Base-by-base conservation (phyloP, 2,797 vertebrate genomes). In the Chelonia mydas region DNA sequence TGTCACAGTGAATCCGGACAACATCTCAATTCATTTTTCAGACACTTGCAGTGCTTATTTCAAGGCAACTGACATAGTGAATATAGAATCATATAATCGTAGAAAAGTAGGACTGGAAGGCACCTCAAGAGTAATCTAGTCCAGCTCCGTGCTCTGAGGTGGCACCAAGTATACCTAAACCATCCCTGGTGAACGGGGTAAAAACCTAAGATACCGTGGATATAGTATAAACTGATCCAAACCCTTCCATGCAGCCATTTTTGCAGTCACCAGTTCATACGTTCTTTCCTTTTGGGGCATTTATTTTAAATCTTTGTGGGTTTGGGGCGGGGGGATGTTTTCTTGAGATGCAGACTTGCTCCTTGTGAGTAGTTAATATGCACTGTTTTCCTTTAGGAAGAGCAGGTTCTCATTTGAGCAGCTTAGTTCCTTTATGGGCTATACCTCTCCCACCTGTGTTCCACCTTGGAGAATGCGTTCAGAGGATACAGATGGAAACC, bases 1-100 rank as follows among this genome's bases (percentile, higher is more conserved):
- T 59, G 83, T 78, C 80, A 4, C 81, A 87, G 50, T 96, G 91
- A 93, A 96, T 92, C 89, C 27, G 92, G 21, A 87, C 83, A 11
- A 6, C 13, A 47, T 82, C 94, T 90, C 31, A 79, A 77, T 85
- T 45, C 9, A 4, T 86, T 54, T 76, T 41, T 82, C 13, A 93
- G 89, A 59, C 28, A 49, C 8, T 91, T 79, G 57, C 17, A 37
- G 45, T 80, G 17, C n/a, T 89, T 55, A 6, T 90, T 93, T 95
- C 68, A 83, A 16, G 90, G 83, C 68, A 79, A 57, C 76, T 81
- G 45, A 37, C 54, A n/a, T n/a, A n/a, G n/a, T 6, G 59, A 68
- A 74, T 79, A 31, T n/a, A 33, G n/a, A 72, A 41, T 41, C 19
- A 72, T 37, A 37, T 11, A 41, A 72, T 37, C 9, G 11, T 37